Evolutionary conservation across 1,140 invertebrate genomes (phyloP).

Genomic region (Plutomurus gul): DNA sequence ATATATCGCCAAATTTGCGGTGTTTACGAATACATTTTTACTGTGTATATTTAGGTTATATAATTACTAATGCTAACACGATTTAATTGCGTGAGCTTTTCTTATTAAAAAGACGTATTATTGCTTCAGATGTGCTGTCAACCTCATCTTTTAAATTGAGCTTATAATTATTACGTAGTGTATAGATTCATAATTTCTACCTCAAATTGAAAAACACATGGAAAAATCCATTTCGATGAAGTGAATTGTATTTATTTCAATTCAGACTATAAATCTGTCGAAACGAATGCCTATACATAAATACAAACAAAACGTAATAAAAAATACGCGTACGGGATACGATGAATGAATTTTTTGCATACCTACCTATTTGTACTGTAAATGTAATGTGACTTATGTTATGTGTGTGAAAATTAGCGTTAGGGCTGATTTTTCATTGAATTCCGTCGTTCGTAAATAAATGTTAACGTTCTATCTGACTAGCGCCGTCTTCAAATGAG

Average conservation of each 20-base stretch:
- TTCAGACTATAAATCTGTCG: slow-evolving; percentile 17
- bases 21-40: too few species aligned
- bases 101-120: too few species aligned
- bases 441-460: neutral
- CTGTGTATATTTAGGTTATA: too few species aligned
- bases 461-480: neutral
- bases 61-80: too few species aligned
- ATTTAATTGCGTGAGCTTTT: too few species aligned
- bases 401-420: too few species aligned
- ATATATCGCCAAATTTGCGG: too few species aligned
- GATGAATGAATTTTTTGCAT: neutral
- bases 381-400: too few species aligned
- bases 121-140: too few species aligned
- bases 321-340: neutral
- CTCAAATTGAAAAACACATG: too few species aligned
- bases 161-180: neutral
- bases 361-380: neutral
- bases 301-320: neutral
- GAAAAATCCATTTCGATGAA: too few species aligned
- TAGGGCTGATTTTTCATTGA: too few species aligned
- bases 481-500: slow-evolving; percentile 10
- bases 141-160: neutral
- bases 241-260: neutral
- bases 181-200: neutral
- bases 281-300: neutral